Percentiles rank a stretch among this genome's conserved stretches.
phyloP scores from a whole-genome alignment of 2,113 vertebrate genomes.

The Gavia stellata region DNA sequence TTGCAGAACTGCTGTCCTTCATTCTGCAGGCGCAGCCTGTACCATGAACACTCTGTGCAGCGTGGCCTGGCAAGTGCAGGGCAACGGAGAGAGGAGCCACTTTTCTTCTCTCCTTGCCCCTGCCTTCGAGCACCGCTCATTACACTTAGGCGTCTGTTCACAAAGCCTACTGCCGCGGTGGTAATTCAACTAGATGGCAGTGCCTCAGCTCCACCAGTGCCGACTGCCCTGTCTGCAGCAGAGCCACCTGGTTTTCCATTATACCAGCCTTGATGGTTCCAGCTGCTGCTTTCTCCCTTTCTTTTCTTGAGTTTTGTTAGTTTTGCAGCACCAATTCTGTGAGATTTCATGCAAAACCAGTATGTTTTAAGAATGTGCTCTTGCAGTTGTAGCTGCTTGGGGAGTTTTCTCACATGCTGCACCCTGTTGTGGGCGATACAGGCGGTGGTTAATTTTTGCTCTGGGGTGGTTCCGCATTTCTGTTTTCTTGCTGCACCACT shows the following conservation, averaged over 20 bases:
- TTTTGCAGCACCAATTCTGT: neutral
- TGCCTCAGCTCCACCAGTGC: neutral
- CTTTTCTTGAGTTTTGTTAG: neutral
- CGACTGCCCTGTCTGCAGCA: neutral
- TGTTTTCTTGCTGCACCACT: neutral
- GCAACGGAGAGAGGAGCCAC: neutral
- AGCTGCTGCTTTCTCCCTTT: neutral
- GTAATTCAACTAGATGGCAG: neutral
- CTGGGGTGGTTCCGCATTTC: neutral
- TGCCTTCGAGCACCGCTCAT: neutral
- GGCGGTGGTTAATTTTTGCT: neutral
- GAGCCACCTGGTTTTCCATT: neutral
- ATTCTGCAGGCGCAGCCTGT: neutral
- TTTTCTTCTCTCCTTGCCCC: neutral
- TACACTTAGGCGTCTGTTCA: neutral
- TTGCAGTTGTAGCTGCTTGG: neutral
- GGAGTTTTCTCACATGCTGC: neutral
- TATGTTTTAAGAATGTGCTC: neutral
- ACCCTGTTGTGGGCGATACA: neutral
- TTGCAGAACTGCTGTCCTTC: neutral
- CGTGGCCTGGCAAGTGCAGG: accelerated
- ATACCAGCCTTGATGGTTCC: neutral
- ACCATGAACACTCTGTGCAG: neutral
- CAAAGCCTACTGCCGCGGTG: neutral
- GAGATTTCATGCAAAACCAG: neutral